Percentiles rank a stretch among this genome's conserved stretches.
Conservation (phyloP, 2,797 vertebrate species). For the Channallabes apus region DNA sequence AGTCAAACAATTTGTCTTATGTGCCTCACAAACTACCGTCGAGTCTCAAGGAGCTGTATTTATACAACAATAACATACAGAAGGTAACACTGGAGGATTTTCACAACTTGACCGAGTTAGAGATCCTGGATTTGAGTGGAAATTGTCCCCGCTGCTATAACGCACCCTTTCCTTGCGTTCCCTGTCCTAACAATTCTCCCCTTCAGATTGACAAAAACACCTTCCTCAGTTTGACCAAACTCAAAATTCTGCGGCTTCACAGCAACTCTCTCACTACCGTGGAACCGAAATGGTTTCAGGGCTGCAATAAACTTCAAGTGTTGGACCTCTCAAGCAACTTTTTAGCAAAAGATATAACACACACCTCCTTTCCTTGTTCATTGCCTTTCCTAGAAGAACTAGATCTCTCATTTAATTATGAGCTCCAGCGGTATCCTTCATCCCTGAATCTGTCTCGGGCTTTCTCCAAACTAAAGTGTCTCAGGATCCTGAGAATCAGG, state of each 20-base stretch:
- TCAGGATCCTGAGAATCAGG: conserved; percentile 79
- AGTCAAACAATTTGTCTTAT: conserved; percentile 87
- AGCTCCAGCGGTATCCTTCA: conserved; percentile 79
- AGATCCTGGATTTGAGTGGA: conserved; percentile 90
- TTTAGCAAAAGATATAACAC: conserved; percentile 78
- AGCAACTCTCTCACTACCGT: conserved; percentile 88
- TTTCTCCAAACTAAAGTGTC: conserved; percentile 79
- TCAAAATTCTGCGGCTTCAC: conserved; percentile 82
- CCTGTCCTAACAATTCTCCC: conserved; percentile 74
- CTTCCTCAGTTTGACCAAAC: conserved; percentile 77
- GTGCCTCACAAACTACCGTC: conserved; percentile 80
- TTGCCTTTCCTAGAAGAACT: conserved; percentile 80
- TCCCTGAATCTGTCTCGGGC: conserved; percentile 72
- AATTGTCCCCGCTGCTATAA: conserved; percentile 95
- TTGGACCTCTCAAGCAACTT: conserved; percentile 93
- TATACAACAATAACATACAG: conserved; percentile 89
- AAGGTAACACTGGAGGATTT: conserved; percentile 78
- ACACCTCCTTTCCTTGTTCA: conserved; percentile 75
- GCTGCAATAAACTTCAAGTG: conserved; percentile 71
- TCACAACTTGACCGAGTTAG: conserved; percentile 76
- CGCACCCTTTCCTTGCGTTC: conserved; percentile 84
- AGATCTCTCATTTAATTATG: conserved; percentile 93
- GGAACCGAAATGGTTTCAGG: conserved; percentile 78
- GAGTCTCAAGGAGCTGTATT: conserved; percentile 83
- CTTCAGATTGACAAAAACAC: conserved; percentile 77